Conservation (phyloP, 2,888 invertebrate species). For the Hyalella azteca region DNA sequence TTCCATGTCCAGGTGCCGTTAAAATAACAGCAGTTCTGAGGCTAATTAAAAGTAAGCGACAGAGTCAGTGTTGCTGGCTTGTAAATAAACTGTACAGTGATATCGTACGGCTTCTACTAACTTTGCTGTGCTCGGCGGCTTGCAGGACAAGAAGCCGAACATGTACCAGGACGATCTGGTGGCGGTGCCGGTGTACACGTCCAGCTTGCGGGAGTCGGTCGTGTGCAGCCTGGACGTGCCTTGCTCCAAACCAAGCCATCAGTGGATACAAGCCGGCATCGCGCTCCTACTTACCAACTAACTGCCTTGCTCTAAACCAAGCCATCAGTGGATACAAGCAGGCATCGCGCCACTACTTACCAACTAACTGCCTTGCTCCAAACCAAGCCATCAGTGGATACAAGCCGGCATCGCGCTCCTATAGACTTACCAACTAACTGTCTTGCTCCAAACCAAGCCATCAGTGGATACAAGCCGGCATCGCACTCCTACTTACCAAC, state of each 20-base stretch:
- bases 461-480: slow-evolving; percentile 71
- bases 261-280: slow-evolving; percentile 72
- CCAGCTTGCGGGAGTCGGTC: slow-evolving; percentile 66
- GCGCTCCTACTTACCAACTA: slow-evolving; percentile 68
- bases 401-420: slow-evolving; percentile 72
- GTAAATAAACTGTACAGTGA: too few relatives aligned
- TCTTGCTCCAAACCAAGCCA: slow-evolving; percentile 62
- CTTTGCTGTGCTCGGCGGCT: too few relatives aligned
- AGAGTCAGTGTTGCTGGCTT: too few relatives aligned
- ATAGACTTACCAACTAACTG: slow-evolving; percentile 61
- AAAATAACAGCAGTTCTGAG: too few relatives aligned
- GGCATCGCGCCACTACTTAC: slow-evolving; percentile 67
- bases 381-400: slow-evolving; percentile 68
- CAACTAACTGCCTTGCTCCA: slow-evolving; percentile 66
- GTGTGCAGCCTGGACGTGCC: slow-evolving; percentile 67
- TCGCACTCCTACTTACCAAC: slow-evolving; percentile 64
- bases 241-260: slow-evolving; percentile 65
- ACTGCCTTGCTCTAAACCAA: slow-evolving; percentile 60
- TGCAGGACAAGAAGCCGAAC: slow-evolving; percentile 12
- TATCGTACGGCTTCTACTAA: too few relatives aligned
- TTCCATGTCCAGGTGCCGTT: too few relatives aligned
- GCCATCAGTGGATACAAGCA: slow-evolving; percentile 70
- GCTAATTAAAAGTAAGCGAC: too few relatives aligned
- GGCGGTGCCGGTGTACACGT: slow-evolving; percentile 67
- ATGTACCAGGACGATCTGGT: slow-evolving; percentile 62